Percentiles rank a stretch among this genome's conserved stretches.
Conservation (phyloP, 2,113 vertebrate species). For the Triplophysa rosa region DNA sequence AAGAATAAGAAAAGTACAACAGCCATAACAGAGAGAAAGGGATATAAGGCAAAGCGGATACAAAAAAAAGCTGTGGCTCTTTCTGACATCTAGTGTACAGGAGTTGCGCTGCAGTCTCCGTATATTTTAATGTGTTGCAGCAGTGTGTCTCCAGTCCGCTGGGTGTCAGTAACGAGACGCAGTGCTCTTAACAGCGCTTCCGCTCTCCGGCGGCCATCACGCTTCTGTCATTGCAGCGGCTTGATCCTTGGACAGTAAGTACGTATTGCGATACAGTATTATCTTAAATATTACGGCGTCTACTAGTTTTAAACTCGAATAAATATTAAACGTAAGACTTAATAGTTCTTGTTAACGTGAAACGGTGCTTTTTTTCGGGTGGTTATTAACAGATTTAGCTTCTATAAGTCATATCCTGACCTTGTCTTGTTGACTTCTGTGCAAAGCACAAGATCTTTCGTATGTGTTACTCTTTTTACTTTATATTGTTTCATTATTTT, state of each 20-base stretch:
- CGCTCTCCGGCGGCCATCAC: slow-evolving; percentile 49
- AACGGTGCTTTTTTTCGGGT: background rate
- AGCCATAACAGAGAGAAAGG: too few species aligned
- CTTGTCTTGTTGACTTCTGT: slow-evolving; percentile 22
- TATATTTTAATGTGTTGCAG: background rate
- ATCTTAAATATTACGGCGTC: background rate
- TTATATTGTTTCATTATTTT: background rate
- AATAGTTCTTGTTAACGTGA: background rate
- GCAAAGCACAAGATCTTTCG: background rate
- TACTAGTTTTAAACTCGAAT: background rate
- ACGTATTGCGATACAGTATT: background rate
- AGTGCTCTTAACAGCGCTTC: slow-evolving; percentile 16
- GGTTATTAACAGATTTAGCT: background rate
- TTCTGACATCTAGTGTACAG: slow-evolving; percentile 23
- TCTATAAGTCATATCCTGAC: background rate
- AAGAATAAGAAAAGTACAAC: too few species aligned
- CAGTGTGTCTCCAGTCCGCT: background rate
- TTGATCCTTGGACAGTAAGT: slow-evolving; percentile 44
- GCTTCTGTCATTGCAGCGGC: slow-evolving; percentile 43
- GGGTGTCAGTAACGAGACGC: background rate
- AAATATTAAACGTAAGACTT: background rate
- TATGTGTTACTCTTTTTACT: background rate
- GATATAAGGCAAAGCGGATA: too few species aligned
- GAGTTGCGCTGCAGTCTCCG: background rate
- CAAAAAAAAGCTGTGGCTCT: too few species aligned